Evolutionary conservation across 2,797 vertebrate species (phyloP), one percentile per base, ranked within the genome.

Genomic region (Ptychobarbus kaznakovi): DNA sequence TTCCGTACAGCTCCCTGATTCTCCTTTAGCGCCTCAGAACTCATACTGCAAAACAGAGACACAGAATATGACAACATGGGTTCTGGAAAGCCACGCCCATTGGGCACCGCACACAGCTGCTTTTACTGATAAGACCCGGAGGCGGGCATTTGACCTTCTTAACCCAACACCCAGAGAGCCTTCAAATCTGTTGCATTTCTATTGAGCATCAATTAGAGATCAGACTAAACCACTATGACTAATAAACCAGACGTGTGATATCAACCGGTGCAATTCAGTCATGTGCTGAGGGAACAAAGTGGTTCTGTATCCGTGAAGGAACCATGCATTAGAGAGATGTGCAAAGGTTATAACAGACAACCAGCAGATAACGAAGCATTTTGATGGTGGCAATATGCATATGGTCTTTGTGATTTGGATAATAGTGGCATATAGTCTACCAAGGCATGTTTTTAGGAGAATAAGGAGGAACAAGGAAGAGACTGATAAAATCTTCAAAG

Each of bases 31-130:
- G 92, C 88, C 86, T 95, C 93, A 84, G 95, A 94, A 94, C 94
- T 98, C 98, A 99, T 99, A 91, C 97, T 99, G 91, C 38, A 90
- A 89, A 89, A 92, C 58, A 90, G 49, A 75, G 22, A 78, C 16
- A 83, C 7, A 72, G 42, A 83, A 5, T 38, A 72, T 72, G 7
- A 25, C 1, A 0, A 86, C 65, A 84, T 81, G 40, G 51, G 32
- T 80, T 61, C 10, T 44, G 32, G 22, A 81, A 7, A 18, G 82
- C 56, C 81, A 75, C 69, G 28, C 86, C 49, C 83, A 20, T 49
- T 49, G 32, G 72, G 72, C 68, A 89, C 58, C 0, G 81, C 70
- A 72, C 72, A 90, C 92, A 92, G 90, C 92, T 94, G 93, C 82
- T 86, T 9, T 6, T 65, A 70, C 8, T 93, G 94, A 95, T 94